These are phyloP conservation scores for Pristionchus pacificus DNA, from an alignment of 1,140 invertebrate species.

Conservation along the genomic window DNA sequence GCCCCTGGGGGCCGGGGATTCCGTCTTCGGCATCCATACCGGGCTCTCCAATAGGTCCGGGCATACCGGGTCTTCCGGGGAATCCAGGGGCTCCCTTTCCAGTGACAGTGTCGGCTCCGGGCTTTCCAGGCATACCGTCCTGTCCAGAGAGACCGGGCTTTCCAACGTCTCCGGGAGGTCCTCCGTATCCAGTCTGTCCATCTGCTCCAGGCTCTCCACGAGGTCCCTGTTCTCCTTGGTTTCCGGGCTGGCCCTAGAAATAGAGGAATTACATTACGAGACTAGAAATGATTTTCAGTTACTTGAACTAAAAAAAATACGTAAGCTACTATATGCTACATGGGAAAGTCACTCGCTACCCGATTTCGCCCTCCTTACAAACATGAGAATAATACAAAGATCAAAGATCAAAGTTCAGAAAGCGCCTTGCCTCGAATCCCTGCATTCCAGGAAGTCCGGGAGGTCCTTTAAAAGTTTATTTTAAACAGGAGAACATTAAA, in stretches of 20 bases:
- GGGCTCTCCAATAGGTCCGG: slow-evolving; percentile 34
- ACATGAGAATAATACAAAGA: background rate
- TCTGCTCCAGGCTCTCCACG: slow-evolving; percentile 24
- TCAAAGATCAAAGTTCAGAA: background rate
- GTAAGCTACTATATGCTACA: background rate
- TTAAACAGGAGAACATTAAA: background rate
- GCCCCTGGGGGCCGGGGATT: slow-evolving; percentile 4
- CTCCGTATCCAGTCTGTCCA: slow-evolving; percentile 24
- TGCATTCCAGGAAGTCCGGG: slow-evolving; percentile 27
- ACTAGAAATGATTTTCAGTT: no score
- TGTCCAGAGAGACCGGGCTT: slow-evolving; percentile 24
- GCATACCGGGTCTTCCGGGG: slow-evolving; percentile 31
- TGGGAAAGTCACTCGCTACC: background rate
- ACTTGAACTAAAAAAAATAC: background rate
- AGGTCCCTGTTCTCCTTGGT: background rate
- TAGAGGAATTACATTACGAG: no score
- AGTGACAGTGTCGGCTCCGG: slow-evolving; percentile 27
- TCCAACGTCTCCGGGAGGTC: slow-evolving; percentile 27
- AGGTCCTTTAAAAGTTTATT: slow-evolving; percentile 16
- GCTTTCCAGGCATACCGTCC: slow-evolving; percentile 25
- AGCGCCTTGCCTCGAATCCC: slow-evolving; percentile 28
- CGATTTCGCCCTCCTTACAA: background rate
- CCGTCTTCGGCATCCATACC: slow-evolving; percentile 26
- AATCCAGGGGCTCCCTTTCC: slow-evolving; percentile 32
- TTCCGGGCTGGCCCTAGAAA: background rate